A percentile compares a stretch with the other conserved stretches of the same genome.
These are phyloP conservation scores for Desoria tigrina DNA, from an alignment of 2,888 invertebrate genomes.

Conservation along the genomic window DNA sequence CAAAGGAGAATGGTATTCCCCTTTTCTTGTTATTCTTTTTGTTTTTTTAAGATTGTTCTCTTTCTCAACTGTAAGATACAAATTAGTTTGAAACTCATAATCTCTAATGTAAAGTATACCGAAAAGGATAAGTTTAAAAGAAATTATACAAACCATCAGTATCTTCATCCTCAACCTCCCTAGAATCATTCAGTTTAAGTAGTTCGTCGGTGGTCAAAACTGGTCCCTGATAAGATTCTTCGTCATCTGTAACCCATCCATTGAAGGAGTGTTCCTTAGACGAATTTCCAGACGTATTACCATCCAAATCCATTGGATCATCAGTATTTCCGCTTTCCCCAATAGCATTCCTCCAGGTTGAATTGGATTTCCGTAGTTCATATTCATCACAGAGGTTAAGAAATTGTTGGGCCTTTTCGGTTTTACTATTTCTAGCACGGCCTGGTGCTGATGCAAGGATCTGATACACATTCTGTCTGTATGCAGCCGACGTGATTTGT, in stretches of 20 bases:
- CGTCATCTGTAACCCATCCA: slow-evolving; percentile 2
- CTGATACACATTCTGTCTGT: neutral
- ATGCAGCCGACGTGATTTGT: slow-evolving; percentile 1
- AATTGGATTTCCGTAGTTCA: neutral
- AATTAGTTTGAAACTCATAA: no score
- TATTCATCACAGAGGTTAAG: neutral
- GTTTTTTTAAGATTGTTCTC: no score
- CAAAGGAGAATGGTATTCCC: no score
- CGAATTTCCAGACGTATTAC: neutral
- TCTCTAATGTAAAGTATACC: no score
- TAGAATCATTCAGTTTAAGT: neutral
- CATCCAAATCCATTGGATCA: neutral
- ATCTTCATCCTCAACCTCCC: neutral
- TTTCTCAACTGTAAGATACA: no score
- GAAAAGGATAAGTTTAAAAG: neutral
- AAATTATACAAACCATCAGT: neutral
- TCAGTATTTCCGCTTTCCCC: slow-evolving; percentile 6
- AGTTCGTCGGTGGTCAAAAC: neutral
- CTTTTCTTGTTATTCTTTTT: no score
- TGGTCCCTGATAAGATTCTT: neutral
- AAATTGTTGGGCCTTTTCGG: neutral
- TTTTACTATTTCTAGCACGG: neutral
- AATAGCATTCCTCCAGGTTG: neutral
- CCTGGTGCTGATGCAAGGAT: neutral
- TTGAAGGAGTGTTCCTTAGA: neutral